Percentiles rank a stretch among this genome's conserved stretches.
Evolutionary conservation across 2,888 invertebrate species (phyloP).

Genomic region (Thymelicus sylvestris): DNA sequence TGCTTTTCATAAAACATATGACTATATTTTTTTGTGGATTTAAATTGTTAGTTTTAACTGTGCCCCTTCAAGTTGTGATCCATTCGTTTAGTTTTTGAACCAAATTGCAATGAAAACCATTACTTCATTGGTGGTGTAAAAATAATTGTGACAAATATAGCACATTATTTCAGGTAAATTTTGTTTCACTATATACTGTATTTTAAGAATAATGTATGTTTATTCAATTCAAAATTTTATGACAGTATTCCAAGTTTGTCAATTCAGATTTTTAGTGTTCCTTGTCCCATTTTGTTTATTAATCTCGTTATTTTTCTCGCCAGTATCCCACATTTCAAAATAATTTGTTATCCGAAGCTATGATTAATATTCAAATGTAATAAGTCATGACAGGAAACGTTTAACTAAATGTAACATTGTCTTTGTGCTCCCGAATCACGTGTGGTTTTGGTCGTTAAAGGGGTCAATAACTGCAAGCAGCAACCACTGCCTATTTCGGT

Average conservation of each 20-base stretch:
- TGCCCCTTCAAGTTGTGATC: slow-evolving; percentile 11
- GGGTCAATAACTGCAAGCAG: slow-evolving; percentile 79
- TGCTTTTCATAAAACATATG: slow-evolving; percentile 52
- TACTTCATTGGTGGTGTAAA: slow-evolving; percentile 82
- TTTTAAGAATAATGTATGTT: slow-evolving; percentile 22
- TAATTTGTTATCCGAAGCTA: not conserved
- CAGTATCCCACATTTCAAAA: slow-evolving; percentile 24
- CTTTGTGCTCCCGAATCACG: slow-evolving; percentile 77
- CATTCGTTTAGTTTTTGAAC: slow-evolving; percentile 52
- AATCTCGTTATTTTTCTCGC: slow-evolving; percentile 35
- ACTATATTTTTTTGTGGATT: slow-evolving; percentile 41
- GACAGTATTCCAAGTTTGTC: slow-evolving; percentile 43
- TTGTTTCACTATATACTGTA: slow-evolving; percentile 56
- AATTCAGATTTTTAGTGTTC: slow-evolving; percentile 42
- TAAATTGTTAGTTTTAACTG: slow-evolving; percentile 14
- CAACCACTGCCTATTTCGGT: slow-evolving; percentile 58
- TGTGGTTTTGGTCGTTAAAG: slow-evolving; percentile 77
- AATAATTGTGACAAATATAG: slow-evolving; percentile 83
- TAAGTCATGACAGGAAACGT: not conserved
- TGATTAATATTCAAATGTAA: not conserved
- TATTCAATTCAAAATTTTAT: slow-evolving; percentile 37
- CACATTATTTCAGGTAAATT: slow-evolving; percentile 75
- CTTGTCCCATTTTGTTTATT: slow-evolving; percentile 41
- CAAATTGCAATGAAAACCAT: slow-evolving; percentile 80
- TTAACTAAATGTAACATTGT: slow-evolving; percentile 38